A percentile compares a stretch with the other conserved stretches of the same genome.
phyloP scores from a whole-genome alignment of 2,888 invertebrate genomes.

The Drosophila affinis region DNA sequence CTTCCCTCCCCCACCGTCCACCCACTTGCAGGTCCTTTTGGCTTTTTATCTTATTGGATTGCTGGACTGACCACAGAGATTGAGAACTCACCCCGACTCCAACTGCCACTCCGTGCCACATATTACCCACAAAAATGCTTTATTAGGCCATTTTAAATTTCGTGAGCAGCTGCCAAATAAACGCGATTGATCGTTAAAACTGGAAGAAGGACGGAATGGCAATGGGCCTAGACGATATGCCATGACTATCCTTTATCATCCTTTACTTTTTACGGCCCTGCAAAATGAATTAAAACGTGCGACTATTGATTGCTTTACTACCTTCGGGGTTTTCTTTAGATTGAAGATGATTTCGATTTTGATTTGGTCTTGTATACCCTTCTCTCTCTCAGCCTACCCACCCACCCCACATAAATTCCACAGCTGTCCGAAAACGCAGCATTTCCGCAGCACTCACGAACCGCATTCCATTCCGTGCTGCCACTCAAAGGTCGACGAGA shows the following conservation, averaged over 20 bases:
- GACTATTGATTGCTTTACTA: neutral
- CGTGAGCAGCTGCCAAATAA: constrained; percentile 61
- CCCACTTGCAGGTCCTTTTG: constrained; percentile 6
- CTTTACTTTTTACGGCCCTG: constrained; percentile 8
- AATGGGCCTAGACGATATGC: neutral
- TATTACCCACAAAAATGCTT: constrained; percentile 66
- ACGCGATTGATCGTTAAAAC: constrained; percentile 56
- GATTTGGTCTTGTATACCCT: neutral
- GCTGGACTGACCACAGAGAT: constrained; percentile 6
- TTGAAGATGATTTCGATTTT: neutral
- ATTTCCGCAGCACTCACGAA: constrained; percentile 3
- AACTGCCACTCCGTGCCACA: constrained; percentile 56
- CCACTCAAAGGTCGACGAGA: constrained; percentile 12
- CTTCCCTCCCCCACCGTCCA: constrained; percentile 3
- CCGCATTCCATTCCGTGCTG: constrained; percentile 18
- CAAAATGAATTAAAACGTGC: neutral
- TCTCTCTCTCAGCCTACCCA: too few relatives aligned
- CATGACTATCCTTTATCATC: constrained; percentile 19
- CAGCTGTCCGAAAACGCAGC: neutral
- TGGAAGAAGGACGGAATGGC: constrained; percentile 12
- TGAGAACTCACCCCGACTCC: neutral
- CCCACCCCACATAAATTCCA: neutral
- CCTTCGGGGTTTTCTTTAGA: neutral
- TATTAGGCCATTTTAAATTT: constrained; percentile 65
- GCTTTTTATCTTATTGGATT: constrained; percentile 75